phyloP scores from a whole-genome alignment of 2,797 vertebrate species.

The Malacoraja senta region DNA sequence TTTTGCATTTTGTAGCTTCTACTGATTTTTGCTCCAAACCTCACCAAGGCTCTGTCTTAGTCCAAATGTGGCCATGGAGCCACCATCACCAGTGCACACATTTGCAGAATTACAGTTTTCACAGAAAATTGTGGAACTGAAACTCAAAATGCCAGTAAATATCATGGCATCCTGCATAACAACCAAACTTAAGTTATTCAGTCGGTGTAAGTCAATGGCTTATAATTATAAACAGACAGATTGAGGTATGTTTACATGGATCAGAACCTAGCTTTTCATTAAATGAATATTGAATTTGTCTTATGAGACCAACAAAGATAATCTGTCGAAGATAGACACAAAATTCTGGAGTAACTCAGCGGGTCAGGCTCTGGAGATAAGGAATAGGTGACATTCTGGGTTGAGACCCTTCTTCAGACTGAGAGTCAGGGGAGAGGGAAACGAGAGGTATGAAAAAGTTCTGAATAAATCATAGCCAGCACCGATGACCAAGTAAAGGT shows the following conservation, averaged over 20 bases:
- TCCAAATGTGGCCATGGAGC: neutral
- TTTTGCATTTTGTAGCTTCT: too few species aligned
- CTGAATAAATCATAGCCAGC: too few species aligned
- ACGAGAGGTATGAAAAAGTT: too few species aligned
- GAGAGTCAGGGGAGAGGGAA: too few species aligned
- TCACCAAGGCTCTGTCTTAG: neutral
- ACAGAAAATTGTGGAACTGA: neutral
- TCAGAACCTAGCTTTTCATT: neutral
- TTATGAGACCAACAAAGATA: neutral
- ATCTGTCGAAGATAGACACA: neutral
- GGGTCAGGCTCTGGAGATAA: too few species aligned
- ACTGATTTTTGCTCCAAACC: neutral
- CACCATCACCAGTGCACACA: neutral
- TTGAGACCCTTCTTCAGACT: too few species aligned
- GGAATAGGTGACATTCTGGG: too few species aligned
- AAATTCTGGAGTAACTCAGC: too few species aligned
- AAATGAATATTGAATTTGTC: neutral
- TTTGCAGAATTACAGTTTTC: neutral
- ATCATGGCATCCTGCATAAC: neutral
- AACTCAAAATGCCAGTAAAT: neutral
- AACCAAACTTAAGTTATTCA: neutral
- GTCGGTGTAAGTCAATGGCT: neutral
- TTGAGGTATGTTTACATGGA: neutral
- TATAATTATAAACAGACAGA: conserved; percentile 3
- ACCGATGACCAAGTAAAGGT: too few species aligned